A percentile compares a stretch with the other conserved stretches of the same genome.
Evolutionary conservation across 37 sponge, comb jelly and placozoan genomes (phyloP).

Genomic region (Spongilla lacustris): DNA sequence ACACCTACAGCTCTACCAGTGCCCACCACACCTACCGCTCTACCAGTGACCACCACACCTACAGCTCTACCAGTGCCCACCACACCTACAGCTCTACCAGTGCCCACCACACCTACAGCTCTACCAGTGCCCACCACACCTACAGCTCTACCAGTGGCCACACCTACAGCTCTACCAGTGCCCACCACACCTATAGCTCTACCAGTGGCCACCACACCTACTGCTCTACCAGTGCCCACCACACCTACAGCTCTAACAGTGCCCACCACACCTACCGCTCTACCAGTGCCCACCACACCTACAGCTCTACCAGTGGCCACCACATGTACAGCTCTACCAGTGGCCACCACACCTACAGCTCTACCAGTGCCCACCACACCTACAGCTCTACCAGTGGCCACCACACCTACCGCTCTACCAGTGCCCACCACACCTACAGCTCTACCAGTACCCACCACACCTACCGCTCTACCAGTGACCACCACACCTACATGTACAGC

Average conservation of each 20-base stretch:
- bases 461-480: neutral
- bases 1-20: neutral
- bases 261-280: neutral
- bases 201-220: neutral
- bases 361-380: neutral
- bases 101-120: neutral
- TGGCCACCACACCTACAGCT: neutral
- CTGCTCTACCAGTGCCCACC: neutral
- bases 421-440: neutral
- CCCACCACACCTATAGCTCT: neutral
- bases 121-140: neutral
- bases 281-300: neutral
- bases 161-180: too few relatives aligned
- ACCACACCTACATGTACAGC: neutral
- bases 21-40: neutral
- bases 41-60: neutral
- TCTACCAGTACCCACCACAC: neutral
- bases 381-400: too few relatives aligned
- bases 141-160: neutral
- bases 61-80: neutral
- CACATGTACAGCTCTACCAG: neutral
- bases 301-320: neutral
- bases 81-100: neutral
- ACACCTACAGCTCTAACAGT: neutral
- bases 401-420: neutral